Base-by-base conservation (phyloP, 2,113 vertebrate genomes). In the Burhinus bistriatus region DNA sequence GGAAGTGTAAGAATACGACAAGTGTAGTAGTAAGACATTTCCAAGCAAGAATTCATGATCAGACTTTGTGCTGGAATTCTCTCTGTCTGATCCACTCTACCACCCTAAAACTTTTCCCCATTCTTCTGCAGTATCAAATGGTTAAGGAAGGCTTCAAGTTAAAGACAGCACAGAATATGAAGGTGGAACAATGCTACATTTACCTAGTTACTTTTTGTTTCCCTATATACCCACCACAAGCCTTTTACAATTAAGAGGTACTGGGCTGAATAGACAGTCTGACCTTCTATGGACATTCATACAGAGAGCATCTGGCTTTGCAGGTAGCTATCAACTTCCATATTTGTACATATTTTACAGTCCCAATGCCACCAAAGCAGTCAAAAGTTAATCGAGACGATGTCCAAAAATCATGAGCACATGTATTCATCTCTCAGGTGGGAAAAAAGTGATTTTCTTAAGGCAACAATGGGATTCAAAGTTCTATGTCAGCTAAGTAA, bases 21-120 rank as follows among this genome's bases (percentile, higher is more conserved):
- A 23, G 3, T 34, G 8, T 44, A 66, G 30, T 26, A n/a, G 38
- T 38, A 55, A 36, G 29, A 15, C 9, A n/a, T 27, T 40, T 76
- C 20, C 66, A 93, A 88, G 8, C 30, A 83, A 59, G 21, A 61
- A 57, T 49, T 69, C 3, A 30, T 15, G 4, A 52, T 30, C 36
- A 87, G 9, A 47, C 21, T 59, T 64, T 44, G 19, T 69, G 9
- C 16, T 49, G 42, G 23, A 90, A 34, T 3, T 61, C 20, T 57
- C 2, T 83, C 15, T 0, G 2, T 51, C 16, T 51, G 9, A 76
- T 79, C 44, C 15, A 32, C 5, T 0, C 3, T 57, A 52, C 4
- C 14, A 45, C 19, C 2, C 12, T 71, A 76, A 78, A 90, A 34
- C 2, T 47, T 73, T 52, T 62, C 8, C 15, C 8, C 23, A 9